A percentile compares a stretch with the other conserved stretches of the same genome.
Evolutionary conservation across 2,797 vertebrate species (phyloP).

Genomic region (Sebastiscus albofasciatus): DNA sequence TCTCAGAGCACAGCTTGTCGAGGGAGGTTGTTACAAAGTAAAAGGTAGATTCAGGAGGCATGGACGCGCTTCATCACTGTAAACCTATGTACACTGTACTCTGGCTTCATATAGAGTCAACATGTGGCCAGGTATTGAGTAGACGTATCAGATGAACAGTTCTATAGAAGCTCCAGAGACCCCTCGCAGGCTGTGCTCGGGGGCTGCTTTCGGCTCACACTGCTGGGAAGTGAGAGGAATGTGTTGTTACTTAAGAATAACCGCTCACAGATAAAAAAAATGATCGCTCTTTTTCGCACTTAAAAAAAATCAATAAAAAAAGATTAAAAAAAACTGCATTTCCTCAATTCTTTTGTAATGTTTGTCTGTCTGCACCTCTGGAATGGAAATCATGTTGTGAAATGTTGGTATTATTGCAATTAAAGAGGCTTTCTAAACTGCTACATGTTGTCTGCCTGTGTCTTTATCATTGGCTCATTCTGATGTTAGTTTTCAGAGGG

Average conservation of each 20-base stretch:
- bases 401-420: conserved; percentile 81
- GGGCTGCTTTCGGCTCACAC: conserved; percentile 81
- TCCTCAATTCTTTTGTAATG: conserved; percentile 59
- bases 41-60: conserved; percentile 33
- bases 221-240: conserved; percentile 86
- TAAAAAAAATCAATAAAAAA: conserved; percentile 38
- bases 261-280: conserved; percentile 35
- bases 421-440: conserved; percentile 86
- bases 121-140: not conserved
- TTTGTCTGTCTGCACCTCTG: conserved; percentile 75
- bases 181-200: conserved; percentile 66
- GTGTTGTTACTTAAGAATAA: conserved; percentile 62
- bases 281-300: conserved; percentile 50
- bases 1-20: conserved; percentile 73
- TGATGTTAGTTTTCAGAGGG: not conserved
- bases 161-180: not conserved
- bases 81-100: conserved; percentile 6
- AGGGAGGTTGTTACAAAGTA: conserved; percentile 38
- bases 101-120: not conserved
- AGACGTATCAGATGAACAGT: not conserved
- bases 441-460: not conserved
- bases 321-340: conserved; percentile 51
- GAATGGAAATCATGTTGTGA: conserved; percentile 76
- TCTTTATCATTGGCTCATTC: not conserved
- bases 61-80: conserved; percentile 14